Conservation (phyloP, 2,797 vertebrate species). For the Sebastes melanostomus region DNA sequence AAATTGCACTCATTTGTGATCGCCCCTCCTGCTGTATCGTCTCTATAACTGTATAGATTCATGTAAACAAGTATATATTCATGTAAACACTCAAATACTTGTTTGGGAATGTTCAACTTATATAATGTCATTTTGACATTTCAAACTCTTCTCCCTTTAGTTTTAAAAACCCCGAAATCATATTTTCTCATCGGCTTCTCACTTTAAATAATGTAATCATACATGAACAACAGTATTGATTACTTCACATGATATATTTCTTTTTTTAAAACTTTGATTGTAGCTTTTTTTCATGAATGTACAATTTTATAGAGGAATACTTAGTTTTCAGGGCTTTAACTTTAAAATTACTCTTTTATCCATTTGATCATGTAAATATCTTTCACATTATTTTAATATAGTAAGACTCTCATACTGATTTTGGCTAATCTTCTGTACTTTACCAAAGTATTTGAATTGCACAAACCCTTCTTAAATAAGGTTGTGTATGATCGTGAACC, state of each 20-base stretch:
- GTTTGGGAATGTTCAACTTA: conserved; percentile 28
- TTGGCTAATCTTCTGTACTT: conserved; percentile 32
- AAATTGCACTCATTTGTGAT: conserved; percentile 25
- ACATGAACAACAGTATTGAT: neutral
- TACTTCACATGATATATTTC: neutral
- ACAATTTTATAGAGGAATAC: neutral
- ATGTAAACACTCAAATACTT: conserved; percentile 62
- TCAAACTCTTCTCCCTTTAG: neutral
- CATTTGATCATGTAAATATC: neutral
- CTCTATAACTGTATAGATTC: conserved; percentile 4
- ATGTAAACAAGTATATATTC: conserved; percentile 5
- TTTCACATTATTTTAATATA: conserved; percentile 10
- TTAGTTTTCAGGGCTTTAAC: neutral
- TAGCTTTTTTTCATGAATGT: neutral
- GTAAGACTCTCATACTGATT: conserved; percentile 42
- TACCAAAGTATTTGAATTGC: conserved; percentile 58
- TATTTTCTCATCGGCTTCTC: neutral
- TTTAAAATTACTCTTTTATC: neutral
- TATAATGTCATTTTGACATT: neutral
- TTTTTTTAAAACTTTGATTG: neutral
- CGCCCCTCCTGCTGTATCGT: conserved; percentile 1
- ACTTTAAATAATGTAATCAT: neutral
- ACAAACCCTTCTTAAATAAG: conserved; percentile 49
- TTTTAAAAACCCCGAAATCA: conserved; percentile 7
- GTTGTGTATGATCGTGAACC: conserved; percentile 1